Evolutionary conservation across 2,113 vertebrate genomes (phyloP).

Genomic region (Actenoides hombroni): DNA sequence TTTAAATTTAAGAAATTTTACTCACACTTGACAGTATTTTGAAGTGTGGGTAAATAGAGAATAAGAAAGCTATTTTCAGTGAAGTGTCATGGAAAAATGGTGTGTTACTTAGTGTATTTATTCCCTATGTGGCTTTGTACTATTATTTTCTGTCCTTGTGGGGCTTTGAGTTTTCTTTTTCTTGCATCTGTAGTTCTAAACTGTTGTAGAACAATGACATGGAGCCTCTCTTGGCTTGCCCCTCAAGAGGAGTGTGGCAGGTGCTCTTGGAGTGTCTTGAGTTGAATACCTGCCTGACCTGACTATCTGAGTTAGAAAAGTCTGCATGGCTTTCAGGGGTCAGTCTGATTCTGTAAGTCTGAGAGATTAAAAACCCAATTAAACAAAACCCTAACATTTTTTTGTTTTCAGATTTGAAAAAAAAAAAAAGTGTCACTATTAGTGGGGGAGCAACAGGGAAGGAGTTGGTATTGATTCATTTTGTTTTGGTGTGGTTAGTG

Average conservation of each 20-base stretch:
- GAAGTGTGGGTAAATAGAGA: neutral
- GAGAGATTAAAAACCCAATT: neutral
- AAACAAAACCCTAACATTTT: neutral
- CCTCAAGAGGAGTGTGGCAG: neutral
- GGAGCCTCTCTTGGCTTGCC: neutral
- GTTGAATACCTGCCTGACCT: neutral
- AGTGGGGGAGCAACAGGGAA: neutral
- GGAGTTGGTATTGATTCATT: neutral
- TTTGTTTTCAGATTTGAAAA: neutral
- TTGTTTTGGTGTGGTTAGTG: neutral
- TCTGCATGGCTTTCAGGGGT: neutral
- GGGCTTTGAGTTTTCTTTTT: neutral
- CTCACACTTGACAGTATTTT: neutral
- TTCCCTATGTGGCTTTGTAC: neutral
- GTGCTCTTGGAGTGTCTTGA: neutral
- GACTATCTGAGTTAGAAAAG: neutral
- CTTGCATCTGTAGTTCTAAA: neutral
- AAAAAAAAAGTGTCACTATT: neutral
- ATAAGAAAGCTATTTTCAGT: neutral
- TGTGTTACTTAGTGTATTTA: neutral
- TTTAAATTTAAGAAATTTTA: neutral
- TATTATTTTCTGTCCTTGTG: neutral
- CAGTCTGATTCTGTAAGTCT: neutral
- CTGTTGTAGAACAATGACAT: neutral
- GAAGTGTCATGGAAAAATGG: neutral